These are phyloP conservation scores for Ceyx cyanopectus DNA, from an alignment of 2,113 vertebrate genomes.

Conservation along the genomic window DNA sequence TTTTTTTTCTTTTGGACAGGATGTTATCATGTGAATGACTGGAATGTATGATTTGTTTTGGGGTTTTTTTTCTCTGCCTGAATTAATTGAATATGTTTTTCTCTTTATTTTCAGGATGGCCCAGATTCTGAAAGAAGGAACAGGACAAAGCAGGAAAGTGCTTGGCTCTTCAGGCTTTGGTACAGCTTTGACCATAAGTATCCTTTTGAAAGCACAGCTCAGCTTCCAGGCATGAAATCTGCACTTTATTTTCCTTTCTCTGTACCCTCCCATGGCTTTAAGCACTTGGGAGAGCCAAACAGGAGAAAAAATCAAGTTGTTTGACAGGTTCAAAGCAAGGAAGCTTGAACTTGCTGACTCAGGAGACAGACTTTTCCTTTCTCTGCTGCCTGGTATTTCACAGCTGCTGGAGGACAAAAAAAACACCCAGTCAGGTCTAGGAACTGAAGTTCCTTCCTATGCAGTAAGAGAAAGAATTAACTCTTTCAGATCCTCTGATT, in stretches of 20 bases:
- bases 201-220: conserved; percentile 81
- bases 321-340: neutral
- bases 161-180: conserved; percentile 97
- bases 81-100: conserved; percentile 15
- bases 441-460: neutral
- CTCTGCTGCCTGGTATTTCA: neutral
- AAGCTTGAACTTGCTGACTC: neutral
- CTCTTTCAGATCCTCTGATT: neutral
- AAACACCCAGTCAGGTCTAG: neutral
- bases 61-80: neutral
- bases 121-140: conserved; percentile 79
- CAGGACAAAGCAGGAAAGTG: conserved; percentile 95
- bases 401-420: neutral
- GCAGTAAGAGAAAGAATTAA: neutral
- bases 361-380: neutral
- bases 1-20: neutral
- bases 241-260: neutral
- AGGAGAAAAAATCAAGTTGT: neutral
- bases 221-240: neutral
- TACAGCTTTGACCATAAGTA: conserved; percentile 99
- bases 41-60: neutral
- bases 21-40: neutral
- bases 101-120: conserved; percentile 74
- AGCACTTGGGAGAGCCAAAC: neutral
- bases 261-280: neutral